Evolutionary conservation across 2,113 vertebrate species (phyloP), one percentile per base, ranked within the genome.

Genomic region (Halcyon senegalensis): DNA sequence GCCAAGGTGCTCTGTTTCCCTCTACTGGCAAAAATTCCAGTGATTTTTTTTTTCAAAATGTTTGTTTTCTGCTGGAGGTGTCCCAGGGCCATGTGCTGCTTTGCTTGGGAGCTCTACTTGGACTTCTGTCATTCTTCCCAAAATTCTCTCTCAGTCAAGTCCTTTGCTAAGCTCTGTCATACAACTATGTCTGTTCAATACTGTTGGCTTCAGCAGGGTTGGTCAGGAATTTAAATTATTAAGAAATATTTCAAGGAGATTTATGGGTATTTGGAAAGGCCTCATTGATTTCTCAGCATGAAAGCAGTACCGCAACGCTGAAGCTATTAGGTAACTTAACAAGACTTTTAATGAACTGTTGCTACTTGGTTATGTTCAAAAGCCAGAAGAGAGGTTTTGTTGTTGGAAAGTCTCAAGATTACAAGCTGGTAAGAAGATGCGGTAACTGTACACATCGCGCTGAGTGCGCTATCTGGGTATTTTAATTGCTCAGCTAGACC

Each of bases 1-100:
- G 79, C 33, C 28, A 56, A 96, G 76, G 91, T 92, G 75, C 92
- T 93, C 63, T 93, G 86, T 94, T 96, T 96, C 95, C 94, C 95
- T 93, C 95, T 95, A 55, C 94, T 90, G 95, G 95, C 90, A 90
- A 93, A 73, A 90, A 35, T 60, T 73, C 37, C 23, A 43, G 55
- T 4, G 25, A 39, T 37, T 31, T 91, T 63, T 39, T 9, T 9
- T 43, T 48, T 44, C 46, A 19, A 68, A 30, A 51, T 0, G 25
- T 84, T 87, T 27, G 5, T 51, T 90, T 76, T 80, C 59, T 84
- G 55, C 43, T 86, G 72, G 20, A 75, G 31, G 18, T 79, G 51
- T 56, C 33, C 39, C 78, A 33, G 13, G 44, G 6, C 37, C 59
- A 35, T 14, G 20, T 0, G 1, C 51, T 35, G 2, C 46, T 92